Evolutionary conservation across 1,140 invertebrate species (phyloP).

Genomic region (Riptortus pedestris): DNA sequence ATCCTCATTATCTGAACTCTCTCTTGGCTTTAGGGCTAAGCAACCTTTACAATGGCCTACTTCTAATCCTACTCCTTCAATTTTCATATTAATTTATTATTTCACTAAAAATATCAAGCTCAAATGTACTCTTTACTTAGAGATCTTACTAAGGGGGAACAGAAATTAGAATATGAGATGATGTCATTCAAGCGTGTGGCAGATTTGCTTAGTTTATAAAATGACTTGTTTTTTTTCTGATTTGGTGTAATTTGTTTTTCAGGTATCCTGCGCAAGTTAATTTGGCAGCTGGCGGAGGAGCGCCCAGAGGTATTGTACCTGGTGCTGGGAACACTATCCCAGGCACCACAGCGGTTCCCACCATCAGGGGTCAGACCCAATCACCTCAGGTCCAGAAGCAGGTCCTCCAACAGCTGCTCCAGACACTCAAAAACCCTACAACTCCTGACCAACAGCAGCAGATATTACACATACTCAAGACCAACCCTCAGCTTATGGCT

Average conservation of each 20-base stretch:
- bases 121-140: too few relatives aligned
- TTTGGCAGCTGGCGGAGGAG: slow-evolving; percentile 24
- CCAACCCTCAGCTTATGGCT: slow-evolving; percentile 91
- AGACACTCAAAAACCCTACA: slow-evolving; percentile 75
- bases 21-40: too few relatives aligned
- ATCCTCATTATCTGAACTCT: too few relatives aligned
- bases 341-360: slow-evolving; percentile 19
- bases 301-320: not conserved
- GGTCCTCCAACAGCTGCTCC: slow-evolving; percentile 79
- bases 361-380: not conserved
- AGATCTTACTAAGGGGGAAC: too few relatives aligned
- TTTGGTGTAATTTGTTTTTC: not conserved
- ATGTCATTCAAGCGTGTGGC: not conserved
- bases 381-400: slow-evolving; percentile 45
- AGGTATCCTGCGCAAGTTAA: not conserved
- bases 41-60: too few relatives aligned
- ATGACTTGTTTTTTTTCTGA: not conserved
- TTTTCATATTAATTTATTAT: too few relatives aligned
- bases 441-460: slow-evolving; percentile 88
- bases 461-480: slow-evolving; percentile 84
- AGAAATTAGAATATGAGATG: too few relatives aligned
- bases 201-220: not conserved
- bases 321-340: not conserved
- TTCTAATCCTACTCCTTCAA: too few relatives aligned
- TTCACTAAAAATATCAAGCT: too few relatives aligned